These are phyloP conservation scores for Diloba caeruleocephala DNA, from an alignment of 2,888 invertebrate genomes.

Conservation along the genomic window DNA sequence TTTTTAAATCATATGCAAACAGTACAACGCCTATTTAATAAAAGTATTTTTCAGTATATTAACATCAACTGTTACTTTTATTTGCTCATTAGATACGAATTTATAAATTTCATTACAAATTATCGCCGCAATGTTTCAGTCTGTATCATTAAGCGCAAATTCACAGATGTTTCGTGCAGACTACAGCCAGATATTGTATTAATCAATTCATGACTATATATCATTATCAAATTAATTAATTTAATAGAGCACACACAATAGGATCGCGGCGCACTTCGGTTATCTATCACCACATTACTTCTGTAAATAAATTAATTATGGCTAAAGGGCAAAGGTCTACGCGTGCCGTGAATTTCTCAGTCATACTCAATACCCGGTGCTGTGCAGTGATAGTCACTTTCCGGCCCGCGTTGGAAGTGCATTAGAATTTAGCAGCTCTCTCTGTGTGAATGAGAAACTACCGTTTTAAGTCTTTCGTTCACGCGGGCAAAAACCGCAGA, in stretches of 20 bases:
- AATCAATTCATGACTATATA: conserved; percentile 62
- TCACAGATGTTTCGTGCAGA: conserved; percentile 55
- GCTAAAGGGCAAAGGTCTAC: conserved; percentile 84
- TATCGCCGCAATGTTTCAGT: conserved; percentile 23
- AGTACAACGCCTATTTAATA: conserved; percentile 3
- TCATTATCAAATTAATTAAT: conserved; percentile 77
- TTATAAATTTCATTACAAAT: conserved; percentile 13
- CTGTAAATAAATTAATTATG: conserved; percentile 81
- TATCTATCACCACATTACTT: conserved; percentile 77
- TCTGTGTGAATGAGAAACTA: conserved; percentile 89
- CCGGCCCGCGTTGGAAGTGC: conserved; percentile 61
- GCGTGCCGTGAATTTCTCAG: conserved; percentile 76
- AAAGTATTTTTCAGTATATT: conserved; percentile 13
- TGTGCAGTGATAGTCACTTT: conserved; percentile 65
- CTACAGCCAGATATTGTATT: conserved; percentile 45
- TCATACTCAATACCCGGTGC: conserved; percentile 47
- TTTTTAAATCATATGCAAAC: conserved; percentile 17
- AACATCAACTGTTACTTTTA: conserved; percentile 10
- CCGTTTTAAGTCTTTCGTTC: conserved; percentile 89
- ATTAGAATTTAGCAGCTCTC: conserved; percentile 40
- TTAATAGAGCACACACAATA: conserved; percentile 75
- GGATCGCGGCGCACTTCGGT: conserved; percentile 72
- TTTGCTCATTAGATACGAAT: conserved; percentile 5
- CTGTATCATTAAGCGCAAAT: conserved; percentile 37
- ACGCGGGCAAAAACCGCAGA: conserved; percentile 90